Evolutionary conservation across 92 coral and sea anemone genomes (phyloP), one percentile per base, ranked within the genome.

Genomic region (Bergia sp.): DNA sequence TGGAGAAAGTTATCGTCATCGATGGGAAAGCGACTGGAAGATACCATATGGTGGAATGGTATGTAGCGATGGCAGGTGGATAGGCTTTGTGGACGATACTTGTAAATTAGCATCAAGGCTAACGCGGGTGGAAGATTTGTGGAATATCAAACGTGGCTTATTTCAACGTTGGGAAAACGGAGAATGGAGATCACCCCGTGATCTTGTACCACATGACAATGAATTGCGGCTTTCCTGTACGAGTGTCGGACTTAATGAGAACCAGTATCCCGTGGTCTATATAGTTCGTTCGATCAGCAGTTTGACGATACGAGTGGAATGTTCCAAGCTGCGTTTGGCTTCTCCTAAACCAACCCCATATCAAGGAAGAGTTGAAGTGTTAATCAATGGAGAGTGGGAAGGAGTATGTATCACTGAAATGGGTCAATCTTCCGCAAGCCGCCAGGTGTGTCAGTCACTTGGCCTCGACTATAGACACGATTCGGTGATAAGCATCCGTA

Each of bases 351-450:
- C 87, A 40, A 82, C 91, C 10, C 16, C 12, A 2, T 89, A 71
- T 43, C 86, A 89, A 73, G 91, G 91, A 40, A 53, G 76, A 66
- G 75, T 89, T 49, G 88, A 89, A 89, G 86, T 81, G 23, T 20
- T 89, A 42, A 74, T n/a, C n/a, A 18, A 89, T 18, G 55, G 49
- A 0, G 18, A 39, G 12, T 90, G 89, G 86, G 69, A 86, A 67
- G 85, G 80, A 40, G 55, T 86, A 21, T 90, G 92, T 85, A 53
- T 80, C 38, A 20, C 91, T 18, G 80, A 37, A 45, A 67, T 20
- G 12, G 81, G 71, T 18, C 36, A 41, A 58, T 21, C 76, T 18
- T 42, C 37, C n/a, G 82, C 86, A 5, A 71, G 80, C 81, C 41
- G 3, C 40, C n/a, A 7, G 69, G 5, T 61, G 5, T 61, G 69